phyloP scores from a whole-genome alignment of 2,113 vertebrate genomes.

The Orthochromis indermauri region DNA sequence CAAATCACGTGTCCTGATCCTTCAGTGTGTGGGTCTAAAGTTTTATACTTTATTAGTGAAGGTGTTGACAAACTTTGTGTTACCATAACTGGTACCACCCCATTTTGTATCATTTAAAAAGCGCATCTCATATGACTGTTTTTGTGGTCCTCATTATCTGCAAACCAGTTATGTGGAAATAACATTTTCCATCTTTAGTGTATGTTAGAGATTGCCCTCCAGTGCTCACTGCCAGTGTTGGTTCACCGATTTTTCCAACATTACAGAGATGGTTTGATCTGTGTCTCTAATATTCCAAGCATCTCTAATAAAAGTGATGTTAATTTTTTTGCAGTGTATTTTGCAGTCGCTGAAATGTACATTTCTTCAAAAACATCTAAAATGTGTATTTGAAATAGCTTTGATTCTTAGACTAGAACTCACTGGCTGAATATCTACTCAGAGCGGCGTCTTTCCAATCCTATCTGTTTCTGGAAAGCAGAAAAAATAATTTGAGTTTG shows the following conservation, averaged over 20 bases:
- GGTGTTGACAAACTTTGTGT: background rate
- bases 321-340: background rate
- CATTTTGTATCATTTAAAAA: background rate
- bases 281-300: background rate
- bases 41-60: background rate
- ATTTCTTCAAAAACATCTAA: background rate
- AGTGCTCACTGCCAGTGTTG: background rate
- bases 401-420: background rate
- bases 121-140: background rate
- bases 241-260: background rate
- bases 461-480: background rate
- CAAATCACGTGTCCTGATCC: background rate
- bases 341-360: background rate
- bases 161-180: background rate
- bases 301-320: background rate
- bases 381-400: background rate
- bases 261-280: background rate
- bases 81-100: background rate
- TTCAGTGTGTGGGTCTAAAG: background rate
- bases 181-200: background rate
- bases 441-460: background rate
- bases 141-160: background rate
- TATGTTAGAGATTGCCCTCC: background rate
- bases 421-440: background rate
- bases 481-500: background rate